Base-by-base conservation (phyloP, 2,113 vertebrate species). In the Gallinago paraguaiae region DNA sequence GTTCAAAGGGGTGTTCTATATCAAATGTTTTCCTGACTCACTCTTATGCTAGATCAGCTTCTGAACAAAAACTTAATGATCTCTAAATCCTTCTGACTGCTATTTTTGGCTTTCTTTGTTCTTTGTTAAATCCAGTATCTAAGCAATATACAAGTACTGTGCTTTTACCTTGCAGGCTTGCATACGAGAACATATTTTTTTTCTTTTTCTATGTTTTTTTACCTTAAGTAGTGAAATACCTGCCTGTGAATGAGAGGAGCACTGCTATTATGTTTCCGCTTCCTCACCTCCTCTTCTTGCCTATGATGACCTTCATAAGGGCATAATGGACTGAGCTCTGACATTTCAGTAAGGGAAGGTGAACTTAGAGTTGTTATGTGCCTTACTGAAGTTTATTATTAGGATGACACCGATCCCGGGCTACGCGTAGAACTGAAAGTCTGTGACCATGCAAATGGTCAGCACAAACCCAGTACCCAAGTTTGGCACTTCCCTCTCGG, bases 101-200 rank as follows among this genome's bases (percentile, higher is more conserved):
- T 93, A 31, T 56, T 84, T 69, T 93, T 96, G 74, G 13, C 64
- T 91, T 93, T 81, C 31, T 14, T 88, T 35, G 13, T 79, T 84
- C 41, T 77, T 83, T 84, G 17, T 78, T 96, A 84, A 88, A 65
- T 74, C 35, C 24, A 60, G 30, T 35, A 70, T 83, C 46, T 80
- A 67, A 68, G 35, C 4, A 2, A 27, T 61, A 17, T 31, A 72
- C 41, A 60, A 88, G 10, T 78, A 39, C 35, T 68, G 27, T 15
- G 53, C 11, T 78, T 92, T 51, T n/a, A 68, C 39, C 46, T 46
- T 83, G 71, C 60, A 75, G 39, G 56, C 24, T 82, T 87, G 22
- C 9, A 31, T 70, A 30, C 7, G 56, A 78, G 68, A 81, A 46
- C 3, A 13, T 69, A 39, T 33, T 43, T 78, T 16, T 8, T 54